phyloP scores from a whole-genome alignment of 2,888 invertebrate genomes.

The Myopa testacea region DNA sequence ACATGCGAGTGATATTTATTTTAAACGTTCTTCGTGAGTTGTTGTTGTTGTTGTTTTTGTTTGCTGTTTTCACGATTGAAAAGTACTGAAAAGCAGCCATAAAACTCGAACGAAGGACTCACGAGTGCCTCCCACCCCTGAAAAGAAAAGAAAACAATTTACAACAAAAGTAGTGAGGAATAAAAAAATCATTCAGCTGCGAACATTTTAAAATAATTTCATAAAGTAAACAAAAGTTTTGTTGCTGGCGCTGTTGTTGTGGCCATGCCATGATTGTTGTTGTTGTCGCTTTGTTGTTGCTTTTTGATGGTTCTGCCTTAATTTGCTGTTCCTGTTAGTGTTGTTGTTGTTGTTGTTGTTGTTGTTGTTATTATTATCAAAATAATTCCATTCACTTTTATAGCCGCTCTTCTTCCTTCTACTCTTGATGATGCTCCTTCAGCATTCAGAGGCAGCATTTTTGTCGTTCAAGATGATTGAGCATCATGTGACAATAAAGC shows the following conservation, averaged over 20 bases:
- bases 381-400: neutral
- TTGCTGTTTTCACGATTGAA: slow-evolving; percentile 7
- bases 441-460: neutral
- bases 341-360: neutral
- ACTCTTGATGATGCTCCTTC: neutral
- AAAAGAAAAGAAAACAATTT: neutral
- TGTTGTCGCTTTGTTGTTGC: neutral
- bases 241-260: neutral
- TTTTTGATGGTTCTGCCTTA: neutral
- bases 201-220: slow-evolving; percentile 21
- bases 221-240: slow-evolving; percentile 7
- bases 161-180: neutral
- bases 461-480: slow-evolving; percentile 47
- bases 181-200: slow-evolving; percentile 20
- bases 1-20: slow-evolving; percentile 28
- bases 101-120: neutral
- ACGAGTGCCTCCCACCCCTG: slow-evolving; percentile 29
- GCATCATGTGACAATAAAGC: slow-evolving; percentile 50
- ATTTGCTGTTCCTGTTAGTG: slow-evolving; percentile 2
- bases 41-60: slow-evolving; percentile 21
- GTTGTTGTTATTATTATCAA: slow-evolving; percentile 1
- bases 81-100: neutral
- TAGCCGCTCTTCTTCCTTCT: neutral
- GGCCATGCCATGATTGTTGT: neutral
- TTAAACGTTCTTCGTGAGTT: neutral